Conservation (phyloP, 2,797 vertebrate species). For the Echiichthys vipera region DNA sequence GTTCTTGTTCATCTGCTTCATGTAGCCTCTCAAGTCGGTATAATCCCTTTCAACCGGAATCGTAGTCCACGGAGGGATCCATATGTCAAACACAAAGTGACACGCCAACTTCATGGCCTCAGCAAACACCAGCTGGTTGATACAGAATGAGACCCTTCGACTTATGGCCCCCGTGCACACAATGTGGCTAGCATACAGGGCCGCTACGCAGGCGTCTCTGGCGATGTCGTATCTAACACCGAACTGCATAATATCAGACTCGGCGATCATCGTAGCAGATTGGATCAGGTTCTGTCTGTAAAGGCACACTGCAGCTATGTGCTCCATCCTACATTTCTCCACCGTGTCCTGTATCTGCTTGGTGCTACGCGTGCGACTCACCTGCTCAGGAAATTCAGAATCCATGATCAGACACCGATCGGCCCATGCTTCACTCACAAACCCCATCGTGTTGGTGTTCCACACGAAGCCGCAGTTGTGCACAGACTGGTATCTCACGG, state of each 20-base stretch:
- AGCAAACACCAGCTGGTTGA: too few relatives aligned
- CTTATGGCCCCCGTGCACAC: not conserved
- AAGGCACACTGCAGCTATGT: not conserved
- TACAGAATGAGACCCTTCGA: too few relatives aligned
- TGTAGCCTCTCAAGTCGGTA: not conserved
- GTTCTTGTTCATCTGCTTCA: not conserved
- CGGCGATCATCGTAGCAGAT: too few relatives aligned
- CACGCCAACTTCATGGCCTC: constrained; percentile 33
- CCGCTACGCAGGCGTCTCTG: not conserved
- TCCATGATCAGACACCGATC: constrained; percentile 22
- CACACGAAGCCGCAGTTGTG: too few relatives aligned
- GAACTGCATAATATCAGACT: too few relatives aligned
- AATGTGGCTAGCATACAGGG: not conserved
- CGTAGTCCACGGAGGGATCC: constrained; percentile 25
- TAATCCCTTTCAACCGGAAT: fast-evolving
- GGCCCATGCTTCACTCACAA: too few relatives aligned
- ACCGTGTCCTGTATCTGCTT: not conserved
- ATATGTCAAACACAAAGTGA: constrained; percentile 29
- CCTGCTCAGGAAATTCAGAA: not conserved
- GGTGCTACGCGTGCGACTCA: not conserved
- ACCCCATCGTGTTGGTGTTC: too few relatives aligned
- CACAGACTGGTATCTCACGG: too few relatives aligned
- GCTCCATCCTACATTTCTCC: not conserved
- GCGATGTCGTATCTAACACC: too few relatives aligned
- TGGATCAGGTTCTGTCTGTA: too few relatives aligned